A percentile compares a stretch with the other conserved stretches of the same genome.
Evolutionary conservation across 2,888 invertebrate genomes (phyloP).

Genomic region (Lasioglossum vierecki): DNA sequence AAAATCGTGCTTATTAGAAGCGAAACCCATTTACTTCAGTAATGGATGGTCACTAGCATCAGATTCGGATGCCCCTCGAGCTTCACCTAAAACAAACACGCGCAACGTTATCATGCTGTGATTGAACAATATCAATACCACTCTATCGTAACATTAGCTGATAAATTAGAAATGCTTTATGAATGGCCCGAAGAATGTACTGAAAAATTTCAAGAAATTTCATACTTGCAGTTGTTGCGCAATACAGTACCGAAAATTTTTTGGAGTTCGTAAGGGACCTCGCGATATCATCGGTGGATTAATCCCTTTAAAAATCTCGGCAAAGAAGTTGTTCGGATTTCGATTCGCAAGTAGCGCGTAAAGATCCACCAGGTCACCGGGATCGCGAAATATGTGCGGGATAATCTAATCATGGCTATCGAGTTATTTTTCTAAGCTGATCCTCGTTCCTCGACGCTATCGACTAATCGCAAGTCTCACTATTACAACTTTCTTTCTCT

Average conservation of each 20-base stretch:
- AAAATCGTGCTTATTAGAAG: constrained; percentile 42
- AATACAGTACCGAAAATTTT: too few relatives aligned
- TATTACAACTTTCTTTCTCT: constrained; percentile 29
- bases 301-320: too few relatives aligned
- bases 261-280: too few relatives aligned
- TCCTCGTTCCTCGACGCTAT: background rate
- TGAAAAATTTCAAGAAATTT: too few relatives aligned
- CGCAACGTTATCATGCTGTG: background rate
- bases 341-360: too few relatives aligned
- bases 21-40: constrained; percentile 59
- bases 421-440: background rate
- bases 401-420: background rate
- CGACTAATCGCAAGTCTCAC: background rate
- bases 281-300: too few relatives aligned
- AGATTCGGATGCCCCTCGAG: constrained; percentile 22
- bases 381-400: background rate
- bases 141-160: background rate
- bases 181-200: too few relatives aligned
- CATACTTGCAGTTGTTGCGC: too few relatives aligned
- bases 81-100: constrained; percentile 40
- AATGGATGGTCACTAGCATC: constrained; percentile 27
- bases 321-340: too few relatives aligned
- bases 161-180: background rate
- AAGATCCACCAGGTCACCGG: too few relatives aligned
- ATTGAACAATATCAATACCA: too few relatives aligned